Base-by-base conservation (phyloP, 2,113 vertebrate genomes). In the Seriola rivoliana region DNA sequence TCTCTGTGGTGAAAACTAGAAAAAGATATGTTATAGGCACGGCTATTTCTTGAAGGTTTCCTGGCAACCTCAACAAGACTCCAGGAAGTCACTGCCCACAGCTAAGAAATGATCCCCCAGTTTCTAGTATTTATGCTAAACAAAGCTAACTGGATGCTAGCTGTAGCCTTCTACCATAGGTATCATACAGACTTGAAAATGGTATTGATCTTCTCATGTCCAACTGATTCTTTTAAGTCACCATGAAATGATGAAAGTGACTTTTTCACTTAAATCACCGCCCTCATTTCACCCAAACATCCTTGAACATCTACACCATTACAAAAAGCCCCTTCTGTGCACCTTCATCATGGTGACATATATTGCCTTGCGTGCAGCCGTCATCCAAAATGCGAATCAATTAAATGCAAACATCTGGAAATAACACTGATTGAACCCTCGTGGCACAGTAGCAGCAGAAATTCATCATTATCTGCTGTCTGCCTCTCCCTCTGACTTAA, bases 341-440 rank as follows among this genome's bases (percentile, higher is more conserved):
- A 55, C 8, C 1, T 23, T 73, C 36, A 19, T 58, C 17, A 66
- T 19, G 17, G 25, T 60, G 75, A 58, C 36, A 36, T 10, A 25
- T 60, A 77, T 72, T 55, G 3, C 25, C 62, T 29, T 75, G 50
- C 3, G 21, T 75, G 63, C 38, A 34, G 5, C 7, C 8, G 10
- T 48, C 38, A 32, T 38, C 32, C 50, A 48, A 75, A 68, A 75
- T 54, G 40, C 17, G 0, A 75, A 54, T 50, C 21, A 72, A 55
- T 70, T 72, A 57, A 42, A 42, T 21, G 9, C 54, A 74, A 52
- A 57, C 72, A 80, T 81, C 58, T 78, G 83, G 29, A 76, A 67
- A 44, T 38, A 65, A 62, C 50, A 72, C n/a, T 16, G 23, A 72
- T 8, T 67, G n/a, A 71, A 52, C 17, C 8, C 25, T 36, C 0